A percentile compares a stretch with the other conserved stretches of the same genome.
phyloP scores from a whole-genome alignment of 2,888 invertebrate genomes.

The Acanthosoma haemorrhoidale region DNA sequence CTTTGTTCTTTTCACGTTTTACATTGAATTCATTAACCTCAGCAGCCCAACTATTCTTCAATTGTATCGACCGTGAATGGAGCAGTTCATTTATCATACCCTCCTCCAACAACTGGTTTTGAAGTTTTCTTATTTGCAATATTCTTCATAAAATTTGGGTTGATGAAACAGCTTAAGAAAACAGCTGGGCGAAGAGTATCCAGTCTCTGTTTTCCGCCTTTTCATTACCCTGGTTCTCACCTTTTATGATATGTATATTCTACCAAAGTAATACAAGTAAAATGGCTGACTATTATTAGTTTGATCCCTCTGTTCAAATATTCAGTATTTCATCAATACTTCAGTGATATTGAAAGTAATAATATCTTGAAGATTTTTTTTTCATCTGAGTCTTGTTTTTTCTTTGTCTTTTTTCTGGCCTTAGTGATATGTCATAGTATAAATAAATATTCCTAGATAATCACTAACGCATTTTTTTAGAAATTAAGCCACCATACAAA shows the following conservation, averaged over 20 bases:
- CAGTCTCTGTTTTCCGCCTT: conserved; percentile 96
- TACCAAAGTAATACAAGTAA: conserved; percentile 61
- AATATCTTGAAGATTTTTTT: background rate
- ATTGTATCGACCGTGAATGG: conserved; percentile 91
- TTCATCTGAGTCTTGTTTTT: background rate
- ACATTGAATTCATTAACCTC: conserved; percentile 89
- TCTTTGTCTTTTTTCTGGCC: background rate
- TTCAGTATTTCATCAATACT: background rate
- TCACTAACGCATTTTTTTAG: too few relatives aligned
- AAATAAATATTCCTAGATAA: too few relatives aligned
- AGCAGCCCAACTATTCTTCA: conserved; percentile 87
- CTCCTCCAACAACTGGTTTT: conserved; percentile 94
- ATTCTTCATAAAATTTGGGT: conserved; percentile 96
- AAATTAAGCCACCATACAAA: too few relatives aligned
- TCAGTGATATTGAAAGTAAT: background rate
- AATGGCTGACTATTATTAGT: conserved; percentile 73
- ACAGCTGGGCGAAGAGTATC: conserved; percentile 93
- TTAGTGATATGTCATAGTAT: too few relatives aligned
- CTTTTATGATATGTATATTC: conserved; percentile 83
- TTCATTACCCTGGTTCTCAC: conserved; percentile 90
- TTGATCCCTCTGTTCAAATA: background rate
- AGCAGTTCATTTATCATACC: conserved; percentile 86
- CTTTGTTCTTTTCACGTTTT: conserved; percentile 96
- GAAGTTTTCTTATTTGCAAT: conserved; percentile 94
- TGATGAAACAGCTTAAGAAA: conserved; percentile 92